Base-by-base conservation (phyloP, 2,888 invertebrate species). In the Pristionchus japonicus region DNA sequence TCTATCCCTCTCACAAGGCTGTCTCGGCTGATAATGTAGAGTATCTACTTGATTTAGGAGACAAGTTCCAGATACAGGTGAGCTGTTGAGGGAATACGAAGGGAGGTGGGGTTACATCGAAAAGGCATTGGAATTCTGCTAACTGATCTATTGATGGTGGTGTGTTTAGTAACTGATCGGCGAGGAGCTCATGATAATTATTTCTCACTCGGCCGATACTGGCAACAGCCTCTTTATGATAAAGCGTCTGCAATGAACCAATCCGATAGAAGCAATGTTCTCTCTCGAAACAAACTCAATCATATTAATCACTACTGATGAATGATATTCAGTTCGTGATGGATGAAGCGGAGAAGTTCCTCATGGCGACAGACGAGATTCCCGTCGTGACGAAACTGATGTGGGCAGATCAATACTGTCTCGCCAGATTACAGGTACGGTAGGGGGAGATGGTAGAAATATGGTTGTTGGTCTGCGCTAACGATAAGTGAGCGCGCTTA, bases 1-100 rank as follows among this genome's bases (percentile, higher is more conserved):
- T 95, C 77, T 95, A 95, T 89, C 95, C 95, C 0, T 93, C 94
- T 52, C 95, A 95, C 89, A 95, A 94, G 90, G 92, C 94, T 15
- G 93, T 95, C 31, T 88, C 91, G 95, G 95, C 94, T 20, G 92
- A 93, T 20, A 95, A 95, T 90, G 95, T 95, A n/a, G 93, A 94
- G 88, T 94, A 93, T 89, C 92, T 95, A 67, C 92, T 95, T 82
- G 94, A 95, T 67, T 91, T 95, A 57, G 94, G 94, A 7, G 95
- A 95, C 88, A 95, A 95, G 89, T 95, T 95, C 91, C 94, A 95
- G 89, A 95, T 95, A 87, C 90, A 91, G 40, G 86, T 84, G 37
- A 40, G 57, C 37, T 57, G 52, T 17, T n/a, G n/a, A n/a, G n/a
- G n/a, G n/a, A n/a, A n/a, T n/a, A n/a, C n/a, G n/a, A n/a, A n/a